Base-by-base conservation (phyloP, 2,888 invertebrate species). In the Exephanes ischioxanthus region DNA sequence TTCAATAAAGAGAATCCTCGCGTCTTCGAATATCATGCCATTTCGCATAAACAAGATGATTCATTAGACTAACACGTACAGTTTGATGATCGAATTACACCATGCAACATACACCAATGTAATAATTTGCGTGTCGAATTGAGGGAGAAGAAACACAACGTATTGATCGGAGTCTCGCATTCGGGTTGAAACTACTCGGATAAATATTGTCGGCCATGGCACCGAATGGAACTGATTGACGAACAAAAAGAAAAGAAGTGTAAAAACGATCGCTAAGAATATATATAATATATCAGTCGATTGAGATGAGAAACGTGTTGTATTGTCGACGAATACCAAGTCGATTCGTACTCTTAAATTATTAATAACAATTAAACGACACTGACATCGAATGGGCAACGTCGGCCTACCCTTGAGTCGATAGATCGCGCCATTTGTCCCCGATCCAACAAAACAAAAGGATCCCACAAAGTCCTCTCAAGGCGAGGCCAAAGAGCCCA, bases 401-500 rank as follows among this genome's bases (percentile, higher is more conserved):
- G 91, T 94, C 94, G 93, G 92, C 94, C 94, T 94, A 91, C 89
- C 93, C 94, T 94, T 94, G 89, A 90, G 87, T 82, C 86, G 84
- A 85, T 83, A 58, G 61, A 77, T 80, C 68, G 51, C 77, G 67
- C 76, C 72, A 48, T 73, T 33, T 81, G 45, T 55, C 30, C 81
- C 81, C 55, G 37, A 85, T 85, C 76, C 70, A 81, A 33, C 16
- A 72, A 70, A 76, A 37, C 68, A 67, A 37, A 61, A 53, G 51
- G 45, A 55, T 61, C 71, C 78, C 71, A 80, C 77, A 87, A 66
- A 79, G 82, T 86, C 81, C 45, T 79, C 87, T 91, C 89, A 94
- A 94, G 92, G 92, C 89, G 90, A 94, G 94, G 94, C 94, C 94
- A 94, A 94, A 92, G 94, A 92, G 90, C 88, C 93, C 94, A 94